phyloP scores from a whole-genome alignment of 35 echinoderm and acorn worm genomes.

The Lytechinus pictus region DNA sequence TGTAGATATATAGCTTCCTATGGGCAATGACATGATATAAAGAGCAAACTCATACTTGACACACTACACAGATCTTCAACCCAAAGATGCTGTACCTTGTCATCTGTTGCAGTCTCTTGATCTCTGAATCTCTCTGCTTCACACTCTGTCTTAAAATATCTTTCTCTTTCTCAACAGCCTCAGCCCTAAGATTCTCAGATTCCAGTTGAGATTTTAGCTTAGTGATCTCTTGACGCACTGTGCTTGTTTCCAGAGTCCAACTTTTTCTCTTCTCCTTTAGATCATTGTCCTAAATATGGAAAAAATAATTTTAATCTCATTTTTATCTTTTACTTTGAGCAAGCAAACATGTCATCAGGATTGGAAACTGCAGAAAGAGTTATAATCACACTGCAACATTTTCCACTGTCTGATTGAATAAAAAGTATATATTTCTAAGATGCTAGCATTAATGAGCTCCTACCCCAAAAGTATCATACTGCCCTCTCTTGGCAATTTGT shows the following conservation, averaged over 20 bases:
- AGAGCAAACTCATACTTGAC: too few relatives aligned
- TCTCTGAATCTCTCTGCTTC: constrained; percentile 59
- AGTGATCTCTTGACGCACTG: constrained; percentile 44
- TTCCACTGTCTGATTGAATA: not conserved
- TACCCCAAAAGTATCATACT: not conserved
- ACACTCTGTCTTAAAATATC: constrained; percentile 61
- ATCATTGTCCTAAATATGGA: constrained; percentile 49
- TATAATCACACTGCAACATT: not conserved
- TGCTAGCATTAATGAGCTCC: not conserved
- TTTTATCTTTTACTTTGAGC: not conserved
- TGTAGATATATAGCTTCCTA: too few relatives aligned
- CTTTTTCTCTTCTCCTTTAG: constrained; percentile 63
- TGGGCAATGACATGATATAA: too few relatives aligned
- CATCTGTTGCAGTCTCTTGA: constrained; percentile 49
- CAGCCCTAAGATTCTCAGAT: constrained; percentile 46
- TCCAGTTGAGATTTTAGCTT: constrained; percentile 60
- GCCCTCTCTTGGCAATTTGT: not conserved
- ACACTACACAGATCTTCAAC: too few relatives aligned
- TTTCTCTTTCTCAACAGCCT: constrained; percentile 59
- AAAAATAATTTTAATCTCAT: not conserved
- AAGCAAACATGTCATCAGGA: not conserved
- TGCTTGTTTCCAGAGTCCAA: constrained; percentile 63
- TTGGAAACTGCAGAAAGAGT: too few relatives aligned
- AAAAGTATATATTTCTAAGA: not conserved
- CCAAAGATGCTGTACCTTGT: not conserved